Percentiles rank a stretch among this genome's conserved stretches.
These are phyloP conservation scores for Physeter macrocephalus DNA, from an alignment of 2,113 vertebrate species.

Conservation along the genomic window DNA sequence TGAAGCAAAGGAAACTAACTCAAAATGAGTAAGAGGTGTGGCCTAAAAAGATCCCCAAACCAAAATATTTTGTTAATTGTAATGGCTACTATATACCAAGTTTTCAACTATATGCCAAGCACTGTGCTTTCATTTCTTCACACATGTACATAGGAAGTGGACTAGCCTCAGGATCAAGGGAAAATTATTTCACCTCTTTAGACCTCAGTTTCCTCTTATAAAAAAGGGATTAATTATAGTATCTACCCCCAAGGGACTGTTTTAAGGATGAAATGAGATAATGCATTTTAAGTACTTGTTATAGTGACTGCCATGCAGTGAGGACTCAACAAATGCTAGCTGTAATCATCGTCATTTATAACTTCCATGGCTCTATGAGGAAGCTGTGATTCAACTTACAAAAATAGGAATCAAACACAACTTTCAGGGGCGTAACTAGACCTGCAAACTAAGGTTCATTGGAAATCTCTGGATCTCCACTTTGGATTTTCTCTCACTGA, in stretches of 20 bases:
- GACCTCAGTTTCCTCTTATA: background rate
- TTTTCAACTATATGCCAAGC: background rate
- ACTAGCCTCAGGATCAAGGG: background rate
- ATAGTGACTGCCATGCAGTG: background rate
- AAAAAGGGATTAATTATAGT: slow-evolving; percentile 23
- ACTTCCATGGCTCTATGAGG: background rate
- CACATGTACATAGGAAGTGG: background rate
- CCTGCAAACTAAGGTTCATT: background rate
- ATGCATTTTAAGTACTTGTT: background rate
- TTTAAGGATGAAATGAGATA: slow-evolving; percentile 2
- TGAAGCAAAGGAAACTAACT: background rate
- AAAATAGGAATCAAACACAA: background rate
- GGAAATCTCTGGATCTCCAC: background rate
- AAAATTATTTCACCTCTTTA: slow-evolving; percentile 3
- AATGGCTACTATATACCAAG: background rate
- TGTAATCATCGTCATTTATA: background rate
- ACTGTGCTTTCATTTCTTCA: background rate
- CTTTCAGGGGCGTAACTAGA: background rate
- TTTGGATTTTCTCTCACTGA: background rate
- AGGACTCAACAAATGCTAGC: background rate
- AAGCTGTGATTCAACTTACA: background rate
- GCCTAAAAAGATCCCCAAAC: background rate
- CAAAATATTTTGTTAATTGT: background rate
- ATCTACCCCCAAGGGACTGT: background rate
- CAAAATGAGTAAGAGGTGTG: background rate